phyloP scores from a whole-genome alignment of 2,113 vertebrate genomes.

The Cinclus mexicanus region DNA sequence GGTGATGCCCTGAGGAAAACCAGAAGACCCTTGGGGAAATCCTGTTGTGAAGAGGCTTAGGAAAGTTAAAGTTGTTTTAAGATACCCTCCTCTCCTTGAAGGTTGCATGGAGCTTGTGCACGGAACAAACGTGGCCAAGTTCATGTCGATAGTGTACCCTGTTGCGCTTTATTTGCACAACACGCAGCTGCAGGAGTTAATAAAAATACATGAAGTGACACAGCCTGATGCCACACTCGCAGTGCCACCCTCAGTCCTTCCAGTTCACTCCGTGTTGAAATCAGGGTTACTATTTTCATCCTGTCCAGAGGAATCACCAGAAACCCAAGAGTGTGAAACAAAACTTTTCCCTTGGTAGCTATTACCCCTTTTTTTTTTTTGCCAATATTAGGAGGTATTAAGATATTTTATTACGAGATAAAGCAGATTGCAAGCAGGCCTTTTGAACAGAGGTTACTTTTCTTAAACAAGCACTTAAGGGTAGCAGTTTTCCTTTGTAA shows the following conservation, averaged over 20 bases:
- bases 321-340: neutral
- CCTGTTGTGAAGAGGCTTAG: neutral
- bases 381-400: neutral
- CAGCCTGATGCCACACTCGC: fast-evolving
- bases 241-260: neutral
- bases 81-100: fast-evolving
- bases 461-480: neutral
- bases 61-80: neutral
- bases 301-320: neutral
- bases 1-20: neutral
- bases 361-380: neutral
- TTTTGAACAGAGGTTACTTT: neutral
- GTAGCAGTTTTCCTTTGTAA: neutral
- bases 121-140: neutral
- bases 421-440: neutral
- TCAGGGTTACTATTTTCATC: neutral
- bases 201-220: neutral
- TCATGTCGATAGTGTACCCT: fast-evolving
- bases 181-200: neutral
- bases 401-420: neutral
- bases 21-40: neutral
- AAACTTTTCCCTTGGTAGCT: neutral
- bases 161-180: neutral
- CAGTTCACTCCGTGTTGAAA: neutral
- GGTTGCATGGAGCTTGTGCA: neutral